Conservation (phyloP, 2,888 invertebrate genomes). For the Lasioglossum lativentre region DNA sequence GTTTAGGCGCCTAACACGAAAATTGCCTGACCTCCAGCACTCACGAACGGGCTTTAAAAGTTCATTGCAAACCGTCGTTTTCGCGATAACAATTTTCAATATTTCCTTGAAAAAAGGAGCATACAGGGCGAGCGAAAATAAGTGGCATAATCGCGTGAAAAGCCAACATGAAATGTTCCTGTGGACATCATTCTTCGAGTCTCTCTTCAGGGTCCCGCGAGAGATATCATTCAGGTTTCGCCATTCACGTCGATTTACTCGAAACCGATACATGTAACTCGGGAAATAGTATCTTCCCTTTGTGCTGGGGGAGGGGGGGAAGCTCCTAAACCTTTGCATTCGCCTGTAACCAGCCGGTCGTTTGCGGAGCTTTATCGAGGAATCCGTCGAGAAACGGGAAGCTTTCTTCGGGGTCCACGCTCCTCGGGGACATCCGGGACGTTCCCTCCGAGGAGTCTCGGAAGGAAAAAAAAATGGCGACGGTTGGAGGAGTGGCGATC, state of each 20-base stretch:
- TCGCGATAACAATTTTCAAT: no score
- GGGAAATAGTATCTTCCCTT: conserved; percentile 49
- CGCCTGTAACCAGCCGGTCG: conserved; percentile 41
- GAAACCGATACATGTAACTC: conserved; percentile 56
- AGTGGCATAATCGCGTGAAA: neutral
- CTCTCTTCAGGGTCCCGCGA: neutral
- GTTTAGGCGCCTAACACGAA: conserved; percentile 48
- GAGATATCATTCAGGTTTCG: conserved; percentile 7
- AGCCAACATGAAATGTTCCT: neutral
- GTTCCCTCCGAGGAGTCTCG: conserved; percentile 31
- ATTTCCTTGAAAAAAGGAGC: no score
- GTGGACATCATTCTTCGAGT: neutral
- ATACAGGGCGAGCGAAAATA: no score
- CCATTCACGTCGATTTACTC: conserved; percentile 29
- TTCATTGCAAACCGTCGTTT: neutral
- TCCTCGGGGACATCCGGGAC: conserved; percentile 54
- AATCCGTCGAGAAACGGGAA: conserved; percentile 63
- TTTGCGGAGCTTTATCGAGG: conserved; percentile 71
- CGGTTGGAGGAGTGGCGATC: conserved; percentile 28
- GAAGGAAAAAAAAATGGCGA: conserved; percentile 31
- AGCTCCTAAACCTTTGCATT: conserved; percentile 16
- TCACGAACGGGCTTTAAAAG: neutral
- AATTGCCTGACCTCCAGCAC: conserved; percentile 12
- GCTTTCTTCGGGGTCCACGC: conserved; percentile 48
- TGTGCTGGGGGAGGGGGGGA: no score